Percentiles rank a stretch among this genome's conserved stretches.
Conservation (phyloP, 2,797 vertebrate species). For the Lithobates sylvaticus region DNA sequence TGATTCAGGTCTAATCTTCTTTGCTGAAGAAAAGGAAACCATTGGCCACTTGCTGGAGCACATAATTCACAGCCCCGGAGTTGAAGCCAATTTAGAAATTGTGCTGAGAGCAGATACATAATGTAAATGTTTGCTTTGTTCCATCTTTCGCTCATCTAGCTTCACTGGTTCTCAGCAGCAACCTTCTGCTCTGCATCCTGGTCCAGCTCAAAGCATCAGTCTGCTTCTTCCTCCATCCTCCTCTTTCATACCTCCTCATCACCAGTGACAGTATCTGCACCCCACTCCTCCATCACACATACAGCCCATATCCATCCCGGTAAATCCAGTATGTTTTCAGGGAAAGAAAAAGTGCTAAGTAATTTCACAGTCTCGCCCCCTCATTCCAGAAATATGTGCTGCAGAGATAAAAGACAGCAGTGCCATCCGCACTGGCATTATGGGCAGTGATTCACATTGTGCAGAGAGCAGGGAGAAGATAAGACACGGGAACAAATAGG, state of each 20-base stretch:
- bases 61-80: not conserved
- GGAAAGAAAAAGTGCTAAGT: constrained; percentile 41
- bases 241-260: not conserved
- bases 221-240: not conserved
- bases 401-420: constrained; percentile 24
- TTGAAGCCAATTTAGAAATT: not conserved
- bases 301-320: not conserved
- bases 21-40: not conserved
- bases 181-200: not conserved
- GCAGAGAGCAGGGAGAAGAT: constrained; percentile 25
- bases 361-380: constrained; percentile 49
- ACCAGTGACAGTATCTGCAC: not conserved
- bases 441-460: constrained; percentile 36
- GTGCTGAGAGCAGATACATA: not conserved
- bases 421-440: constrained; percentile 12
- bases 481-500: constrained; percentile 24
- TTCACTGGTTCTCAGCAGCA: not conserved
- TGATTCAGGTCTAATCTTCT: too few species aligned
- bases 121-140: constrained; percentile 10
- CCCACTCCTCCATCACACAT: not conserved
- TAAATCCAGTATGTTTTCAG: not conserved
- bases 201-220: not conserved
- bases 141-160: not conserved
- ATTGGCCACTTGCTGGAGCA: not conserved
- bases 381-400: constrained; percentile 21